Conservation (phyloP, 2,797 vertebrate species). For the Podarcis siculus region DNA sequence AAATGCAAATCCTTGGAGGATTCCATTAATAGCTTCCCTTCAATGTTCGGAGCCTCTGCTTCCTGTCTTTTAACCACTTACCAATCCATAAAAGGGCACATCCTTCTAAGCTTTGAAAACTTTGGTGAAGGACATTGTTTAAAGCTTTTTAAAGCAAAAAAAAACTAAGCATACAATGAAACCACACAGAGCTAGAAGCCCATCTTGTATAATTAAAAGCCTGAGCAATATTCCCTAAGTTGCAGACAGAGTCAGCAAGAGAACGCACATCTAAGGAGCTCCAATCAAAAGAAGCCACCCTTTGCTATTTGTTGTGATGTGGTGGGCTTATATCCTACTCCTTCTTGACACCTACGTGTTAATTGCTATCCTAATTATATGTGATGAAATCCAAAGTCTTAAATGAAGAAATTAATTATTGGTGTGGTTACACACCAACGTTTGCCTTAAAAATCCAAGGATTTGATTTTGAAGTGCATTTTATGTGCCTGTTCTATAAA, state of each 20-base stretch:
- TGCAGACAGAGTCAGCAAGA: constrained; percentile 22
- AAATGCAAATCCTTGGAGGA: not conserved
- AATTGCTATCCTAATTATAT: constrained; percentile 68
- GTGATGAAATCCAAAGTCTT: constrained; percentile 55
- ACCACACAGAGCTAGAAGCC: constrained; percentile 1
- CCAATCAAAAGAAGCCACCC: not conserved
- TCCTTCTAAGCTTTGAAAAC: not conserved
- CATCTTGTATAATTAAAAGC: constrained; percentile 25
- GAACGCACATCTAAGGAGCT: not conserved
- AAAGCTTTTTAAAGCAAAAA: not conserved
- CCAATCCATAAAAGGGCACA: not conserved
- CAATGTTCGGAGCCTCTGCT: not conserved
- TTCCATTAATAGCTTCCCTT: not conserved
- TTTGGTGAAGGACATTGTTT: not conserved
- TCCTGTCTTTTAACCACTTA: not conserved
- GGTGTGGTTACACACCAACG: constrained; percentile 37
- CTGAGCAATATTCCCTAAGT: not conserved
- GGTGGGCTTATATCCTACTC: not conserved
- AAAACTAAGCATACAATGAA: not conserved
- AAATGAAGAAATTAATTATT: constrained; percentile 59
- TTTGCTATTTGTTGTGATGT: constrained; percentile 10
- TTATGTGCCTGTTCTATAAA: not conserved
- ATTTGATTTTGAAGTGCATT: constrained; percentile 44
- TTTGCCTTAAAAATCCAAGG: constrained; percentile 32
- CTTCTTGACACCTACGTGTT: not conserved